Evolutionary conservation across 2,797 vertebrate genomes (phyloP).

Genomic region (Chaunax sp.): DNA sequence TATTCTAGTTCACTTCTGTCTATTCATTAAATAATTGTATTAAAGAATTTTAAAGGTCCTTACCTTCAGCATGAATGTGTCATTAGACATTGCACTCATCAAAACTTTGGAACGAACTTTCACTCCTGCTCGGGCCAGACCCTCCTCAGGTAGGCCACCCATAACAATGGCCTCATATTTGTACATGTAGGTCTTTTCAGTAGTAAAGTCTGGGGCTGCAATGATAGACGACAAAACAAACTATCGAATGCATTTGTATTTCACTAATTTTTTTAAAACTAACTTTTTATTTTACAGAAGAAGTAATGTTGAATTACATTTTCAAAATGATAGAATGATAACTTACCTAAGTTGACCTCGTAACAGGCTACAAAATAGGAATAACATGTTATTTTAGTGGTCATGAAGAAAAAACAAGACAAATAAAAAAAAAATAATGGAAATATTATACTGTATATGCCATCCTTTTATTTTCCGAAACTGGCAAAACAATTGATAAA

Average conservation of each 20-base stretch:
- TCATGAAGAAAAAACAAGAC: conserved; percentile 2
- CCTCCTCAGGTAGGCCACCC: conserved; percentile 82
- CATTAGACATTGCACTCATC: conserved; percentile 73
- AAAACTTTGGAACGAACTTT: conserved; percentile 84
- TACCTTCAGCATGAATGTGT: conserved; percentile 84
- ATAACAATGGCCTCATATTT: conserved; percentile 81
- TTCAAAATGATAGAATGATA: conserved; percentile 6
- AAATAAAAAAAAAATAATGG: too few relatives aligned
- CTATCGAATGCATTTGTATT: background rate
- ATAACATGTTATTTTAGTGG: conserved; percentile 15
- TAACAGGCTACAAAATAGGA: conserved; percentile 66
- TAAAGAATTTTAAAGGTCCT: background rate
- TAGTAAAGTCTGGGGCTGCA: conserved; percentile 78
- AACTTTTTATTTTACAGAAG: background rate
- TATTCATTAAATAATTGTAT: background rate
- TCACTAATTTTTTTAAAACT: background rate
- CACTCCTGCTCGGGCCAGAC: conserved; percentile 83
- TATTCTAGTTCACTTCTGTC: background rate
- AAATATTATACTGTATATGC: background rate
- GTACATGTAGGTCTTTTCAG: conserved; percentile 79
- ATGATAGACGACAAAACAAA: conserved; percentile 1
- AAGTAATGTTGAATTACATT: background rate
- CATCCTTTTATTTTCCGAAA: background rate
- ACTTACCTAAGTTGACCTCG: conserved; percentile 76
- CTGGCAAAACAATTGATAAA: background rate